Conservation (phyloP, 1,140 invertebrate species). For the Scaptomyza hsui region DNA sequence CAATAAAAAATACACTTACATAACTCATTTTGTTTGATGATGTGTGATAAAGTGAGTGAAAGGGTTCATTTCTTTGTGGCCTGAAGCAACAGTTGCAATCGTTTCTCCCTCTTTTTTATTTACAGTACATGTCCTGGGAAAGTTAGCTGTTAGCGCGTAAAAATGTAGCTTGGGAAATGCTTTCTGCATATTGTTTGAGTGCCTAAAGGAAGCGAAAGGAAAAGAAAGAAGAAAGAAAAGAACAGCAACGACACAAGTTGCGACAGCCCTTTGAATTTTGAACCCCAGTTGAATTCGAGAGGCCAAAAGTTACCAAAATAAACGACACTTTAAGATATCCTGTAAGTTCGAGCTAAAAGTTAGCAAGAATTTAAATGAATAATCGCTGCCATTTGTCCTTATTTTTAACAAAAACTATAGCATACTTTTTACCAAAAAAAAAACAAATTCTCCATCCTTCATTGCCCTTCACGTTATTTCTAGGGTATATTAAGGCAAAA, state of each 20-base stretch:
- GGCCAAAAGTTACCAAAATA: background rate
- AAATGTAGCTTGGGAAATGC: slow-evolving; percentile 7
- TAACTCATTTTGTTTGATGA: slow-evolving; percentile 8
- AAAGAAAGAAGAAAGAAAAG: background rate
- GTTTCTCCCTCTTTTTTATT: no score
- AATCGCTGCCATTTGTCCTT: no score
- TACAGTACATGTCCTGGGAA: background rate
- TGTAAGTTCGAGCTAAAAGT: background rate
- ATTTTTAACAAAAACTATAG: no score
- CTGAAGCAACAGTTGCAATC: slow-evolving; percentile 8
- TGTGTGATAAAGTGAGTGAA: slow-evolving; percentile 4
- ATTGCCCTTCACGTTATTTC: background rate
- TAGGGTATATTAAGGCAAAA: slow-evolving; percentile 64
- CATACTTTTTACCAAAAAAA: no score
- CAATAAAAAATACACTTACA: background rate
- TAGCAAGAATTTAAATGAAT: no score
- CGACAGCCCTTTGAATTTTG: slow-evolving; percentile 10
- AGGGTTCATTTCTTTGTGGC: background rate
- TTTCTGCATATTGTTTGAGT: slow-evolving; percentile 13
- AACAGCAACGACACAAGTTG: slow-evolving; percentile 8
- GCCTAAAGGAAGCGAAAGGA: background rate
- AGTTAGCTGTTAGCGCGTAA: background rate
- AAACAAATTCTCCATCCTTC: no score
- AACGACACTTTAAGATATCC: background rate
- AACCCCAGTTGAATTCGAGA: slow-evolving; percentile 3